A percentile compares a stretch with the other conserved stretches of the same genome.
phyloP scores from a whole-genome alignment of 2,113 vertebrate species.

The Panthera tigris region DNA sequence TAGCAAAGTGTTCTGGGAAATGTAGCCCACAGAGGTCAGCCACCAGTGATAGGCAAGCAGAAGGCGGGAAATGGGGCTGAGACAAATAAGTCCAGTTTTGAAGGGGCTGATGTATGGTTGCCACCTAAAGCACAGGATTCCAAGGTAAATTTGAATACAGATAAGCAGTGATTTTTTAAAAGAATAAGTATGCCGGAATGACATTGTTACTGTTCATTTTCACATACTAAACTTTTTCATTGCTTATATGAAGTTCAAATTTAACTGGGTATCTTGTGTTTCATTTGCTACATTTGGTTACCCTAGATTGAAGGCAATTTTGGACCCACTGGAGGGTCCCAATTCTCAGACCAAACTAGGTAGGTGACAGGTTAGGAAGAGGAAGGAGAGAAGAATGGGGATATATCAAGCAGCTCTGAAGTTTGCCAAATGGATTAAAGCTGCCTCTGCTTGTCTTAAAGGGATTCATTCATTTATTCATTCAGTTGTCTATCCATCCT shows the following conservation, averaged over 20 bases:
- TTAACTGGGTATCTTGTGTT: not conserved
- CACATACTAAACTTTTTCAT: not conserved
- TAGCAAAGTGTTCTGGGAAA: not conserved
- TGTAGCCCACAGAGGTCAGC: not conserved
- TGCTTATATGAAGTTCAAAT: not conserved
- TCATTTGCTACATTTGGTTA: not conserved
- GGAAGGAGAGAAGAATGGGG: not conserved
- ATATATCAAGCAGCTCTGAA: not conserved
- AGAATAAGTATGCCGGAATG: not conserved
- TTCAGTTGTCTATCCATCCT: not conserved
- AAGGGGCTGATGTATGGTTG: not conserved
- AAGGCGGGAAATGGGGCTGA: not conserved
- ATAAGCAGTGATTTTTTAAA: not conserved
- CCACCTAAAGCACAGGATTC: not conserved
- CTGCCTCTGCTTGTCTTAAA: not conserved
- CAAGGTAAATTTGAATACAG: not conserved
- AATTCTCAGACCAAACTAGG: not conserved
- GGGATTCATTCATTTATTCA: not conserved
- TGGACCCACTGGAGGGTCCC: not conserved
- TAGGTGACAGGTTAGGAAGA: not conserved
- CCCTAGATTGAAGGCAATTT: not conserved
- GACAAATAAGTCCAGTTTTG: too few species aligned
- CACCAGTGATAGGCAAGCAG: not conserved
- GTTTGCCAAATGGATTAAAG: not conserved
- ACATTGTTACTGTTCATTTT: not conserved